Percentiles rank a stretch among this genome's conserved stretches.
These are phyloP conservation scores for Harlomillsia oculata DNA, from an alignment of 1,140 invertebrate species.

Conservation along the genomic window DNA sequence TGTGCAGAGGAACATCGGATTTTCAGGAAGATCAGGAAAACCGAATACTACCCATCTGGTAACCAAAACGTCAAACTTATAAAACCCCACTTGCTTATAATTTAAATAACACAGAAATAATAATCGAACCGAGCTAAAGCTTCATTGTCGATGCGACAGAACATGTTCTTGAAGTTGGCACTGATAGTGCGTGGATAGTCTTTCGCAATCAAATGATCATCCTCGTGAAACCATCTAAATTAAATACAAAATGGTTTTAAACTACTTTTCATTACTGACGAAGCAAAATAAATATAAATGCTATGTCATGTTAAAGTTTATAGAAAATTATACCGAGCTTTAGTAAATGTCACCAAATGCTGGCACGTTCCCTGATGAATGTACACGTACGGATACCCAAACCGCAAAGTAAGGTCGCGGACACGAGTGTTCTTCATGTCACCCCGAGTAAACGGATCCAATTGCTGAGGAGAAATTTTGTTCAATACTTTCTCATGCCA, in stretches of 20 bases:
- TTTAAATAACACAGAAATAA: background rate
- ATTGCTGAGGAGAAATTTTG: background rate
- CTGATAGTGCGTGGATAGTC: background rate
- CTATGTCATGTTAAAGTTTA: conserved; percentile 46
- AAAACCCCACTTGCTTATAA: background rate
- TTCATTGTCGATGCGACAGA: conserved; percentile 23
- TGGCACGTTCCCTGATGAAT: conserved; percentile 82
- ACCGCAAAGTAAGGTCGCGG: conserved; percentile 10
- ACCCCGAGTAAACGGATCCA: background rate
- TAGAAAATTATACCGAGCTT: conserved; percentile 50
- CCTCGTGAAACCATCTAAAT: background rate
- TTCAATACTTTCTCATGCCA: background rate
- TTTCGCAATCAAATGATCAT: background rate
- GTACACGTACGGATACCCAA: conserved; percentile 73
- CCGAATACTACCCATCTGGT: conserved; percentile 20
- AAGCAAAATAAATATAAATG: background rate
- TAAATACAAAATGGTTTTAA: background rate
- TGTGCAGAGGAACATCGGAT: conserved; percentile 22
- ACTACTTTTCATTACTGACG: background rate
- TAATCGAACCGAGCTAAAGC: conserved; percentile 42
- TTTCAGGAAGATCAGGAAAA: conserved; percentile 19
- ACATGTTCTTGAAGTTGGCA: background rate
- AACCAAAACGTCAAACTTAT: background rate
- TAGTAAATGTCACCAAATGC: conserved; percentile 68
- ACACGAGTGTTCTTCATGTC: conserved; percentile 18